phyloP scores from a whole-genome alignment of 2,888 invertebrate species.

The Drosophila anceps region DNA sequence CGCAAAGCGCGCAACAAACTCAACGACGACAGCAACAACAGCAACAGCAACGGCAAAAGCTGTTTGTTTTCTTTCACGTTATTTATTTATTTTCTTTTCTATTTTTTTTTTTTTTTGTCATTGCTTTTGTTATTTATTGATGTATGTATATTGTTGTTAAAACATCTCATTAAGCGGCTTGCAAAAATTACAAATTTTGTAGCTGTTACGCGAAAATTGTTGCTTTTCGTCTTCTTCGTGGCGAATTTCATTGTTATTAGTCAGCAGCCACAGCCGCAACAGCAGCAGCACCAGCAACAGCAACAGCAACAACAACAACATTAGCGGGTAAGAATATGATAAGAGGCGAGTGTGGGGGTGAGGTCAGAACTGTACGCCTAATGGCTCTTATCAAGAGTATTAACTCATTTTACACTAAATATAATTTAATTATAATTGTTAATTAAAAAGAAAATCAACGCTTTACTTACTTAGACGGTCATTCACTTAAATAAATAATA shows the following conservation, averaged over 20 bases:
- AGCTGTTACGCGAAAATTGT: slow-evolving; percentile 63
- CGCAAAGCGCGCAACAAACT: slow-evolving; percentile 30
- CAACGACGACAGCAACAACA: slow-evolving; percentile 19
- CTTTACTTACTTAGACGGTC: background rate
- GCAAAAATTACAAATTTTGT: slow-evolving; percentile 53
- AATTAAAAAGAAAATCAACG: no score
- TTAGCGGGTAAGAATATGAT: slow-evolving; percentile 61
- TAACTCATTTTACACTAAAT: slow-evolving; percentile 17
- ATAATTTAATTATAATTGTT: background rate
- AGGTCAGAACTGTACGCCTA: slow-evolving; percentile 13
- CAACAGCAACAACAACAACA: slow-evolving; percentile 10
- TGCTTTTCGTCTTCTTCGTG: slow-evolving; percentile 24
- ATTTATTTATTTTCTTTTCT: slow-evolving; percentile 30
- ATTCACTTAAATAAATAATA: background rate
- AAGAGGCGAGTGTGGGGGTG: slow-evolving; percentile 14
- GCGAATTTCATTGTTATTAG: slow-evolving; percentile 72
- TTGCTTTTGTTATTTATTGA: slow-evolving; percentile 49
- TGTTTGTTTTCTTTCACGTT: slow-evolving; percentile 54
- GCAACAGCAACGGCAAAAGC: slow-evolving; percentile 43
- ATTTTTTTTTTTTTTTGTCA: slow-evolving; percentile 27
- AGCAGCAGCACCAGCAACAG: background rate
- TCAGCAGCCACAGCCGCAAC: slow-evolving; percentile 46
- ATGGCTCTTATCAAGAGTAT: slow-evolving; percentile 18
- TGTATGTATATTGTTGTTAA: slow-evolving; percentile 52
- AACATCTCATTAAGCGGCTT: slow-evolving; percentile 63